A percentile compares a stretch with the other conserved stretches of the same genome.
phyloP scores from a whole-genome alignment of 2,113 vertebrate genomes.

The Pterocles burchelli region DNA sequence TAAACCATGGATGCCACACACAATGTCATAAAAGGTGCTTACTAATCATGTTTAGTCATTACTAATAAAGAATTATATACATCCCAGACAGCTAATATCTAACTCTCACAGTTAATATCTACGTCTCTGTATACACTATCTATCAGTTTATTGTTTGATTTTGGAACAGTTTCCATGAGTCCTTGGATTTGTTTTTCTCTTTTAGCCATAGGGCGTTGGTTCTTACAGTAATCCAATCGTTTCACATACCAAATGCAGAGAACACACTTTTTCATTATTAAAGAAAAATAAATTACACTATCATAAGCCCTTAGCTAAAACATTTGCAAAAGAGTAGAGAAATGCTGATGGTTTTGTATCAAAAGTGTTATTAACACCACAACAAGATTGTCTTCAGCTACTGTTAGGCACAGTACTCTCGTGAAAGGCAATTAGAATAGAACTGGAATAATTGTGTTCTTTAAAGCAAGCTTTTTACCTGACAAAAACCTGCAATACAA shows the following conservation, averaged over 20 bases:
- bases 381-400: background rate
- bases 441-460: background rate
- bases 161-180: background rate
- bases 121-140: background rate
- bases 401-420: background rate
- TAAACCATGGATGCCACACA: background rate
- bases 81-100: background rate
- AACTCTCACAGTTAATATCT: background rate
- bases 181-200: conserved; percentile 16
- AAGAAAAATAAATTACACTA: background rate
- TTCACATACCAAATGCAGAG: conserved; percentile 1
- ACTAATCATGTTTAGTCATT: background rate
- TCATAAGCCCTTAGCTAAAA: background rate
- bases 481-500: background rate
- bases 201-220: conserved; percentile 71
- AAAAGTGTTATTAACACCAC: background rate
- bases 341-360: background rate
- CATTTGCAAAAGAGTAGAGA: background rate
- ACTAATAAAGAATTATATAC: background rate
- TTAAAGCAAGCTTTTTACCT: background rate
- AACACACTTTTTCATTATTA: background rate
- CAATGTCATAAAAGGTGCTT: background rate
- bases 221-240: conserved; percentile 47
- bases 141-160: background rate
- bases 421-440: background rate